A percentile compares a stretch with the other conserved stretches of the same genome.
Evolutionary conservation across 2,797 vertebrate species (phyloP).

Genomic region (Mallotus villosus): DNA sequence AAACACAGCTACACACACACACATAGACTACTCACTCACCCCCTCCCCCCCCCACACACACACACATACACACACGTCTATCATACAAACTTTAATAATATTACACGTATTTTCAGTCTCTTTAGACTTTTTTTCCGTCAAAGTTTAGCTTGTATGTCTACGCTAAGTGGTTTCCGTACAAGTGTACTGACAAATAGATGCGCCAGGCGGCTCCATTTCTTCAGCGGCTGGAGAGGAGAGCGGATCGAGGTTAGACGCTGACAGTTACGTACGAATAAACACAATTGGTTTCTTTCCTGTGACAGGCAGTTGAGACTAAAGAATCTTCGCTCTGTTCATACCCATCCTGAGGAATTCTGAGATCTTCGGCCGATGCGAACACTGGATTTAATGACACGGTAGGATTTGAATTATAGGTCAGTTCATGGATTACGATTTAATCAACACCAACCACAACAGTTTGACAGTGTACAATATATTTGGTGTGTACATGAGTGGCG

Average conservation of each 20-base stretch:
- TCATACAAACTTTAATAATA: too few relatives aligned
- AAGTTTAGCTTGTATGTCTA: not conserved
- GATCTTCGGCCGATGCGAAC: constrained; percentile 12
- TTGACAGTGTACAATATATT: not conserved
- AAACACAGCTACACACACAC: not conserved
- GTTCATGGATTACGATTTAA: not conserved
- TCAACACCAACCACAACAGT: constrained; percentile 12
- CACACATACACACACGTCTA: too few relatives aligned
- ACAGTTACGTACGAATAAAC: constrained; percentile 63
- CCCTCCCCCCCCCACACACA: too few relatives aligned
- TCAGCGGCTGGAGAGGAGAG: constrained; percentile 16
- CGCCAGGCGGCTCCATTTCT: constrained; percentile 65
- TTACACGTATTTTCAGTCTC: too few relatives aligned
- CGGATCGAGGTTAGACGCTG: constrained; percentile 34
- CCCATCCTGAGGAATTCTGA: constrained; percentile 10
- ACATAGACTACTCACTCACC: too few relatives aligned
- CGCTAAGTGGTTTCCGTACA: not conserved
- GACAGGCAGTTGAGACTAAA: constrained; percentile 62
- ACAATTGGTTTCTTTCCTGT: constrained; percentile 66
- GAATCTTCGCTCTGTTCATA: constrained; percentile 26
- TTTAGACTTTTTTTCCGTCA: too few relatives aligned
- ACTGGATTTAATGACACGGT: constrained; percentile 53
- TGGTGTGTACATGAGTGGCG: not conserved
- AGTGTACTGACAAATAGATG: constrained; percentile 35
- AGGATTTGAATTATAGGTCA: constrained; percentile 18